Evolutionary conservation across 2,113 vertebrate species (phyloP).

Genomic region (Vicugna pacos): DNA sequence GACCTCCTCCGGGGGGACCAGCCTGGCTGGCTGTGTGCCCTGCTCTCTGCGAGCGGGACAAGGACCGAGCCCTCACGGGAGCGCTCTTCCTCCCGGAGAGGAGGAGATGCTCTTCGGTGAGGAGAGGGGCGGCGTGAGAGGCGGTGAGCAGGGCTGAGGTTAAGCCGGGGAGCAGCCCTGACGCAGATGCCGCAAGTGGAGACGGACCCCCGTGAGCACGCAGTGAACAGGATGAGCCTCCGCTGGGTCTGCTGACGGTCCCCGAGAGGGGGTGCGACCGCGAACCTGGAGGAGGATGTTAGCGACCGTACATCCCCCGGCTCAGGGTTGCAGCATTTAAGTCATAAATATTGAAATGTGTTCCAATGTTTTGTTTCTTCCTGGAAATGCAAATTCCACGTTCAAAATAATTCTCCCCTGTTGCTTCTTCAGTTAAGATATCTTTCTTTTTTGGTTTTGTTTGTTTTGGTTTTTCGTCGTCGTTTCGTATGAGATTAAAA

Average conservation of each 20-base stretch:
- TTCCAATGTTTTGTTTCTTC: background rate
- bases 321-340: background rate
- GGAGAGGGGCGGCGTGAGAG: no score
- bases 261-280: fast-evolving
- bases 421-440: background rate
- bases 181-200: background rate
- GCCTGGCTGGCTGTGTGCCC: no score
- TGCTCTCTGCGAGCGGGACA: fast-evolving
- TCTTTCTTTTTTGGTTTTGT: background rate
- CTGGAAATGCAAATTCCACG: no score
- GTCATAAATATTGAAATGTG: fast-evolving
- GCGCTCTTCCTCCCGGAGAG: background rate
- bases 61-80: fast-evolving
- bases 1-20: no score
- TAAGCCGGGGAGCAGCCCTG: fast-evolving
- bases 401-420: background rate
- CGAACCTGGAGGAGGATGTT: fast-evolving
- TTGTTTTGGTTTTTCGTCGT: background rate
- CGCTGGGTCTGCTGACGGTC: fast-evolving
- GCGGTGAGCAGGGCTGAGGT: background rate
- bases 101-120: background rate
- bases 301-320: fast-evolving
- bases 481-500: background rate
- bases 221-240: fast-evolving
- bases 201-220: no score